Base-by-base conservation (phyloP, 1,140 invertebrate genomes). In the Oryctes rhinoceros region DNA sequence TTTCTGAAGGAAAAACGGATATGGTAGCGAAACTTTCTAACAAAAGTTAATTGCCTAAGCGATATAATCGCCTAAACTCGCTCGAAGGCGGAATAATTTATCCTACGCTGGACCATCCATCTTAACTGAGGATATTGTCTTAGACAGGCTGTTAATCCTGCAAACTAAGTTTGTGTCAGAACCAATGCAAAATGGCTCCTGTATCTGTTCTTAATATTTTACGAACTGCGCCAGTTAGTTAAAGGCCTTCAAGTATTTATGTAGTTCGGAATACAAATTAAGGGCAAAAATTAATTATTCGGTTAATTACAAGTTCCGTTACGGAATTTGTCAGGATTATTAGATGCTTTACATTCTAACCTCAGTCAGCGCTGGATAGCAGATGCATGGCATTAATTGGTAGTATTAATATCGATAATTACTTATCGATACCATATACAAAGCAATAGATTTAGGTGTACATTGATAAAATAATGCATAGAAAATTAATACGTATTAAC, bases 111-210 rank as follows among this genome's bases (percentile, higher is more conserved):
- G 53, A 59, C 53, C 53, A 59, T 59, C 53, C 53, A 59, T 59
- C 53, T 59, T 59, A 59, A 18, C 53, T 59, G 18, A 59, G 53
- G 53, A 59, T 59, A 59, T 59, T 59, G 53, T 59, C 53, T 59
- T 59, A 59, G 53, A 59, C 53, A 59, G 53, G 53, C 53, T 18
- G 53, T 59, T 59, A 59, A 59, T 59, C 53, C 53, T 59, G 5
- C 53, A 59, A 18, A 59, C 53, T 59, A 59, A 59, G 53, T 59
- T 59, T 59, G n/a, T 59, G 53, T 59, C 53, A 59, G 53, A 59
- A 20, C 53, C 53, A 59, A 59, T 59, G 53, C 18, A 59, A 59
- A 59, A 59, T 59, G 53, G 53, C 53, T 59, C 7, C 53, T 59
- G 53, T 44, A 44, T 59, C 53, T 59, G 53, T 59, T 59, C 53